Percentiles rank a stretch among this genome's conserved stretches.
Conservation (phyloP, 2,797 vertebrate species). For the Stomatorhinus walkeri region DNA sequence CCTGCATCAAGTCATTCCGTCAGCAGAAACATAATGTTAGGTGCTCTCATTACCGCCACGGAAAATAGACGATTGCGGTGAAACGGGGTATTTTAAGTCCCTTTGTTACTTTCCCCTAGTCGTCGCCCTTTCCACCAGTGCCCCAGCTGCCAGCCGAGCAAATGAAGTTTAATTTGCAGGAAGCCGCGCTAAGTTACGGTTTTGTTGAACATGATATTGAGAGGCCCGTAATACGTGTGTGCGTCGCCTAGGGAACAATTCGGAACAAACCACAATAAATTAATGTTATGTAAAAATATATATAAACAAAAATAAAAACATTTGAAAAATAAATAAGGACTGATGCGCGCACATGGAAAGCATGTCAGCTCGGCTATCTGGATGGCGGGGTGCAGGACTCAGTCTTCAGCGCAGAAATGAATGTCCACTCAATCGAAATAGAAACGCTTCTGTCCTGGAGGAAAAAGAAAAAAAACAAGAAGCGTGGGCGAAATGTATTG, state of each 20-base stretch:
- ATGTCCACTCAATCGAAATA: conserved; percentile 5
- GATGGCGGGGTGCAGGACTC: background rate
- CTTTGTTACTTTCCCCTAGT: background rate
- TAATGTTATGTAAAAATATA: background rate
- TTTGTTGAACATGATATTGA: background rate
- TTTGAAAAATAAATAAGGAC: background rate
- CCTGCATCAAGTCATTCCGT: background rate
- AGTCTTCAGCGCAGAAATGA: background rate
- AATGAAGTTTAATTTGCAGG: conserved; percentile 1
- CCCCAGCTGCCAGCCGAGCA: background rate
- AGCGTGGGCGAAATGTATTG: conserved; percentile 4
- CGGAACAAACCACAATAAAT: background rate
- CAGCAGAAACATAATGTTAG: background rate
- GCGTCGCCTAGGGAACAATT: background rate
- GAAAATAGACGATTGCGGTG: background rate
- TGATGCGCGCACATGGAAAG: background rate
- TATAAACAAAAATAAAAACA: background rate
- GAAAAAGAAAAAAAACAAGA: background rate
- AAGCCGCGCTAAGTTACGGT: background rate
- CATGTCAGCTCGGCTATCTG: background rate
- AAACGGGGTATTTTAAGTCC: background rate
- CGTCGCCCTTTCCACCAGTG: background rate
- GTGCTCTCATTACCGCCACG: background rate
- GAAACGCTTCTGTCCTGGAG: background rate
- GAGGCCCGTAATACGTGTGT: background rate